Evolutionary conservation across 2,888 invertebrate genomes (phyloP).

Genomic region (Ceramica pisi): DNA sequence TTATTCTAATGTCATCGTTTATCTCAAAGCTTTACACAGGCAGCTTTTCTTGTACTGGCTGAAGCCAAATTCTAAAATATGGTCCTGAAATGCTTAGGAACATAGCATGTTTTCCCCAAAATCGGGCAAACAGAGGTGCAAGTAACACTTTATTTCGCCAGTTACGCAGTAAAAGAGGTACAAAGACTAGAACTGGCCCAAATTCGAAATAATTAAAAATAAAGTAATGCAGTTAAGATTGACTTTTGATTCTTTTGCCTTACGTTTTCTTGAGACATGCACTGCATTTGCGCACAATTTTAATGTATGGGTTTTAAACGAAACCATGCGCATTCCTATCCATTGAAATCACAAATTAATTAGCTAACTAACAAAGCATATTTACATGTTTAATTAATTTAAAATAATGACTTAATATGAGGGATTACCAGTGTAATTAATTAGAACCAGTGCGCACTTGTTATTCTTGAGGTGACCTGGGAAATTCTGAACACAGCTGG

Average conservation of each 20-base stretch:
- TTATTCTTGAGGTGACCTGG: slow-evolving; percentile 22
- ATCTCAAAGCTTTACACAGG: slow-evolving; percentile 6
- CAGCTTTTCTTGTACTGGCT: neutral
- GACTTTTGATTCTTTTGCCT: neutral
- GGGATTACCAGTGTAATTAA: slow-evolving; percentile 39
- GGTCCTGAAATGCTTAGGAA: neutral
- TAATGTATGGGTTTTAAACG: slow-evolving; percentile 1
- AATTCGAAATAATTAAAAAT: too few relatives aligned
- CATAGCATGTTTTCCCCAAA: neutral
- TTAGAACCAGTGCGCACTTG: slow-evolving; percentile 37
- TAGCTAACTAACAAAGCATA: slow-evolving; percentile 15
- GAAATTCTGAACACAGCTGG: slow-evolving; percentile 16
- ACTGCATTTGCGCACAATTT: neutral
- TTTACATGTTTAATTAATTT: slow-evolving; percentile 41
- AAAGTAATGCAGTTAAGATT: neutral
- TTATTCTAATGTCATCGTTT: slow-evolving; percentile 20
- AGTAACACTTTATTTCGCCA: too few relatives aligned
- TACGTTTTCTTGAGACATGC: neutral
- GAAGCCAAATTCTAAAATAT: slow-evolving; percentile 1
- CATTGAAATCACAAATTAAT: slow-evolving; percentile 43
- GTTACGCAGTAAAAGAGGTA: too few relatives aligned
- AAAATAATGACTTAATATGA: slow-evolving; percentile 27
- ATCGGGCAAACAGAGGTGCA: too few relatives aligned
- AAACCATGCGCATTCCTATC: slow-evolving; percentile 16
- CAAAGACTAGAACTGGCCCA: too few relatives aligned